Conservation (phyloP, 2,888 invertebrate genomes). For the Stenchaetothrips biformis region DNA sequence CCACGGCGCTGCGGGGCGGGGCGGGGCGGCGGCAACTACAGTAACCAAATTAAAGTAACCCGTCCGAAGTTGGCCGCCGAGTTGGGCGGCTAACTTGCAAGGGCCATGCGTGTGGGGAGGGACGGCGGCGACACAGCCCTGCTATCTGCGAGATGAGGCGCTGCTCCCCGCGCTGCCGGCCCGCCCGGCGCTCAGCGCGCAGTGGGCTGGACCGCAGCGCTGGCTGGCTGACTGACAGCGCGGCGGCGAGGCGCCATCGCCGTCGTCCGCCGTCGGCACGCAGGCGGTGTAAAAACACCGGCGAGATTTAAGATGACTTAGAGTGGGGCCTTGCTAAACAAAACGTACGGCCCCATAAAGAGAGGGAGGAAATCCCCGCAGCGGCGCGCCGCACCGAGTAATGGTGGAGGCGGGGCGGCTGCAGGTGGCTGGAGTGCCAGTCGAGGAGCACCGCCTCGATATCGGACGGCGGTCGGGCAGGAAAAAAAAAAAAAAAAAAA, state of each 20-base stretch:
- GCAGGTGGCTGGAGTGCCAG: too few species aligned
- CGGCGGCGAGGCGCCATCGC: too few species aligned
- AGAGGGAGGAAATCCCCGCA: not conserved
- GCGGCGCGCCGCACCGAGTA: too few species aligned
- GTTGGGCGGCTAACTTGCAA: not conserved
- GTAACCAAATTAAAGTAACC: conserved; percentile 19
- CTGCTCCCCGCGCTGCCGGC: not conserved
- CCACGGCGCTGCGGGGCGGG: too few species aligned
- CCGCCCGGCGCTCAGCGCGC: too few species aligned
- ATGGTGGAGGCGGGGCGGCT: too few species aligned
- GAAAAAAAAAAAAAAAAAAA: too few species aligned
- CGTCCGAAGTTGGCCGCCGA: not conserved
- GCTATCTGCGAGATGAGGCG: not conserved
- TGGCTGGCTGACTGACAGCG: too few species aligned
- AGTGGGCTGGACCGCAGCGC: too few species aligned
- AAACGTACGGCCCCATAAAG: conserved; percentile 20
- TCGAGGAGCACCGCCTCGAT: too few species aligned
- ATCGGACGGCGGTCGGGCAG: too few species aligned
- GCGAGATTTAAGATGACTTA: conserved; percentile 18
- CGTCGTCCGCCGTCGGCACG: not conserved
- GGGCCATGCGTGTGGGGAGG: not conserved
- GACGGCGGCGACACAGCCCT: not conserved
- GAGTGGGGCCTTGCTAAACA: conserved; percentile 17
- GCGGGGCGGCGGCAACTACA: not conserved
- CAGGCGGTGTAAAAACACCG: not conserved